Base-by-base conservation (phyloP, 2,113 vertebrate species). In the Silurus glanis region DNA sequence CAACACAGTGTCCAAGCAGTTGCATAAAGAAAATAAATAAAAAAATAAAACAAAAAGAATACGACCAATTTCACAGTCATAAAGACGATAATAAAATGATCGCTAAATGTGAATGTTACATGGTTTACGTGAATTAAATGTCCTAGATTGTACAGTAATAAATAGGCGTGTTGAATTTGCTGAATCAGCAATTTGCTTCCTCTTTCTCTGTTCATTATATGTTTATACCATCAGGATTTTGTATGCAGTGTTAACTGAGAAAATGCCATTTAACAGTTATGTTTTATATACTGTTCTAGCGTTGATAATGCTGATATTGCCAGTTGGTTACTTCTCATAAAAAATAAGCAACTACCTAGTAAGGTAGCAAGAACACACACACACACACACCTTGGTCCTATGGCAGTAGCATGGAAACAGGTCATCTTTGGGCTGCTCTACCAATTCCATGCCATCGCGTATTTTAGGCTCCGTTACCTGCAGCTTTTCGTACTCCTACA, bases 351-450 rank as follows among this genome's bases (percentile, higher is more conserved):
- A n/a, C 45, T 37, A 45, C 17, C 7, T 37, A 71, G 6, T 45
- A 71, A 74, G 19, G 17, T 45, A 47, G 9, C 9, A 21, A 37
- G 5, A 2, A 64, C 21, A 64, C 19, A 76, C 72, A 25, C 6
- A n/a, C 3, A 87, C 21, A 89, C 86, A 80, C 23, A 88, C 97
- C 96, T 91, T 92, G 81, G 69, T 95, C 91, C 95, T 95, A 49
- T 96, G 96, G 90, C 98, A 99, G 4, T 89, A 93, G 85, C 98
- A 99, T 12, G 97, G 97, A 75, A 99, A 99, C 87, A 99, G 95
- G 89, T 99, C 97, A 5, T 99, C 98, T 16, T 93, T 92, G 0
- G 96, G 94, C 88, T 98, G 97, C 47, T 95, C 95, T n/a, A 99
- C 97, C 12, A 91, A 94, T 90, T 96, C 94, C 98, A 99, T 99